These are phyloP conservation scores for Xylophagus ater DNA, from an alignment of 2,888 invertebrate species.

Conservation along the genomic window DNA sequence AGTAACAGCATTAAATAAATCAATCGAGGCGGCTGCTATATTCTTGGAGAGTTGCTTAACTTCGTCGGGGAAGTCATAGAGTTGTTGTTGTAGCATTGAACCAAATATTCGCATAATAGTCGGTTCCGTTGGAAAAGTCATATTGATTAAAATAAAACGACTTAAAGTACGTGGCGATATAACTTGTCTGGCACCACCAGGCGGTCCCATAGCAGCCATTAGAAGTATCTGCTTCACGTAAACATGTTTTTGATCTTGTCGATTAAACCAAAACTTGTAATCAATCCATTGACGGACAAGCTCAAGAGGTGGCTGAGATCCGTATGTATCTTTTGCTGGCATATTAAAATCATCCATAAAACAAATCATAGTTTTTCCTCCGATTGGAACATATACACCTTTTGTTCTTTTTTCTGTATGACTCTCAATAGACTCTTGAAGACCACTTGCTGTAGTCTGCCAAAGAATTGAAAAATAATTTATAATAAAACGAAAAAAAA, in stretches of 20 bases:
- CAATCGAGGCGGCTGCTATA: slow-evolving; percentile 63
- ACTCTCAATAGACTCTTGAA: slow-evolving; percentile 76
- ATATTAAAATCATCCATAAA: slow-evolving; percentile 91
- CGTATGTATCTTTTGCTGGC: slow-evolving; percentile 80
- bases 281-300: slow-evolving; percentile 75
- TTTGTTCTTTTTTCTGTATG: slow-evolving; percentile 82
- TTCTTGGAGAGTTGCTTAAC: slow-evolving; percentile 56
- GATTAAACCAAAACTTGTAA: slow-evolving; percentile 83
- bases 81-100: slow-evolving; percentile 70
- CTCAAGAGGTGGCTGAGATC: slow-evolving; percentile 82
- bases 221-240: slow-evolving; percentile 69
- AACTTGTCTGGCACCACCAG: slow-evolving; percentile 73
- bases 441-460: slow-evolving; percentile 68
- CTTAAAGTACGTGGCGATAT: slow-evolving; percentile 69
- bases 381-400: slow-evolving; percentile 67
- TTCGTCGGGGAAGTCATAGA: slow-evolving; percentile 66
- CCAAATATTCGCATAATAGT: slow-evolving; percentile 73
- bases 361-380: slow-evolving; percentile 71
- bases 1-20: slow-evolving; percentile 62
- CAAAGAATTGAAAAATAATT: slow-evolving; percentile 11
- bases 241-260: slow-evolving; percentile 64
- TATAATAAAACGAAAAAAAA: background rate
- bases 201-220: slow-evolving; percentile 74
- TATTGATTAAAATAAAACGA: slow-evolving; percentile 62
- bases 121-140: slow-evolving; percentile 70